Percentiles rank a stretch among this genome's conserved stretches.
phyloP scores from a whole-genome alignment of 2,113 vertebrate species.

The Pycnonotus jocosus region DNA sequence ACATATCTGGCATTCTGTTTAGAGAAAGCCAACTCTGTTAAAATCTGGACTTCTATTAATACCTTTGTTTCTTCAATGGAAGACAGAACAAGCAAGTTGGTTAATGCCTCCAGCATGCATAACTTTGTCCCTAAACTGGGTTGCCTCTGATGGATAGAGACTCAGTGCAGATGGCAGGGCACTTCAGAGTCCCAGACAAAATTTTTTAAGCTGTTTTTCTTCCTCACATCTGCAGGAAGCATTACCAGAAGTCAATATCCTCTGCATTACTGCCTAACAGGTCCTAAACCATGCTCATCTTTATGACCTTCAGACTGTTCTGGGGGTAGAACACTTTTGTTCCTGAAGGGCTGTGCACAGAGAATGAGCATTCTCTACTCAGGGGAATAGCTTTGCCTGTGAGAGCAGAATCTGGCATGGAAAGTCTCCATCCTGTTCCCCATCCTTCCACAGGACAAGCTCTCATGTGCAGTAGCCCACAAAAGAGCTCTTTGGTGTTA shows the following conservation, averaged over 20 bases:
- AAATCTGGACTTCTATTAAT: not conserved
- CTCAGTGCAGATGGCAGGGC: fast-evolving
- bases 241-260: not conserved
- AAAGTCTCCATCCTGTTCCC: not conserved
- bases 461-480: not conserved
- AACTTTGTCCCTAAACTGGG: not conserved
- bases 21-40: not conserved
- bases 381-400: not conserved
- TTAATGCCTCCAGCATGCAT: not conserved
- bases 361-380: fast-evolving
- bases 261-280: not conserved
- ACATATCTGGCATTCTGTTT: not conserved
- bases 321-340: not conserved
- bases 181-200: not conserved
- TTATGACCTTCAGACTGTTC: not conserved
- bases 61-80: not conserved
- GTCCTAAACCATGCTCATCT: not conserved
- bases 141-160: not conserved
- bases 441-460: not conserved
- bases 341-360: not conserved
- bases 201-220: no score
- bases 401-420: not conserved
- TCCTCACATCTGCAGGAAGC: not conserved
- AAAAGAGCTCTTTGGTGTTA: not conserved
- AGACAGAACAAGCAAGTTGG: not conserved